phyloP scores from a whole-genome alignment of 2,888 invertebrate species.

The Ommatoiulus sabulosus region DNA sequence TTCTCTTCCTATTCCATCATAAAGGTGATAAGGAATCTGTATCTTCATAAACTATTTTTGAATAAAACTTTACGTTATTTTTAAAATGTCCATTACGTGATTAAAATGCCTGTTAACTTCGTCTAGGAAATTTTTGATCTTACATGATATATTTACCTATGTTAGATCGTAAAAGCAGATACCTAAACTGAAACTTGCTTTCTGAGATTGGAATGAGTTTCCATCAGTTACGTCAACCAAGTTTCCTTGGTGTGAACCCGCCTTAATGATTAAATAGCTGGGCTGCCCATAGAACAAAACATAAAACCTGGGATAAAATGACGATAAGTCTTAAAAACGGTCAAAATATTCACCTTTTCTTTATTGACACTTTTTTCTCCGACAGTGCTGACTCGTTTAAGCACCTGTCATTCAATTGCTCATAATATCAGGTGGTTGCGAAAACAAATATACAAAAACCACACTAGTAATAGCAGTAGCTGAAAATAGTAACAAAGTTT shows the following conservation, averaged over 20 bases:
- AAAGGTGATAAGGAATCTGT: background rate
- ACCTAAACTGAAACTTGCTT: too few species aligned
- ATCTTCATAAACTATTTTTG: background rate
- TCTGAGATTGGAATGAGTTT: too few species aligned
- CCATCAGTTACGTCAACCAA: too few species aligned
- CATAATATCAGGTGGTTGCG: slow-evolving; percentile 41
- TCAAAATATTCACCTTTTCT: slow-evolving; percentile 32
- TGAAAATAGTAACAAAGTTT: slow-evolving; percentile 48
- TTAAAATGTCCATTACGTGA: too few species aligned
- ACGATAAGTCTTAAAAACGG: background rate
- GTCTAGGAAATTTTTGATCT: too few species aligned
- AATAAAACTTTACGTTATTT: background rate
- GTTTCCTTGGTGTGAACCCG: too few species aligned
- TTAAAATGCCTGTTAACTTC: too few species aligned
- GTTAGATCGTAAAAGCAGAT: too few species aligned
- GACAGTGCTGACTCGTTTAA: background rate
- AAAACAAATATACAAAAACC: slow-evolving; percentile 38
- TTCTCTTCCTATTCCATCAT: background rate
- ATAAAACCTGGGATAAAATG: background rate
- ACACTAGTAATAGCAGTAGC: slow-evolving; percentile 47
- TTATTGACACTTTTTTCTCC: slow-evolving; percentile 30
- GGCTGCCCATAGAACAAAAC: too few species aligned
- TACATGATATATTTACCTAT: too few species aligned
- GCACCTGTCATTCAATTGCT: slow-evolving; percentile 21
- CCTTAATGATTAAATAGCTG: too few species aligned